These are phyloP conservation scores for Pogonophryne albipinna DNA, from an alignment of 2,797 vertebrate genomes.

Conservation along the genomic window DNA sequence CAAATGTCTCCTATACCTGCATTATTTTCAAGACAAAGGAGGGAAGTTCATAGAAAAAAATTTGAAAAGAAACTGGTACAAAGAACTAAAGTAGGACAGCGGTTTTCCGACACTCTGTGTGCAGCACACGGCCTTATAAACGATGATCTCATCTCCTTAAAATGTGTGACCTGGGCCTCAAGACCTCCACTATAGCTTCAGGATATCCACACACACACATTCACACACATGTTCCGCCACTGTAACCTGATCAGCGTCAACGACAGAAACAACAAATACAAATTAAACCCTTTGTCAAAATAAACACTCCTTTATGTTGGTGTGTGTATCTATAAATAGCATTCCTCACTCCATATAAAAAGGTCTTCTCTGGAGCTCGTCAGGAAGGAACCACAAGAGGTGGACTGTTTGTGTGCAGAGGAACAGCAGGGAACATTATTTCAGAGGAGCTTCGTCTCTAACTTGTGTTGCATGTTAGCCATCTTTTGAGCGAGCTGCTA, in stretches of 20 bases:
- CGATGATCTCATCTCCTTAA: constrained; percentile 76
- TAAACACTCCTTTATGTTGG: constrained; percentile 16
- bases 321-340: constrained; percentile 26
- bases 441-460: constrained; percentile 48
- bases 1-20: constrained; percentile 3
- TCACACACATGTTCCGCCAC: constrained; percentile 23
- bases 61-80: constrained; percentile 1
- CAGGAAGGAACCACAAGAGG: constrained; percentile 25
- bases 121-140: constrained; percentile 48
- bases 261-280: neutral
- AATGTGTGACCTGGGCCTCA: constrained; percentile 67
- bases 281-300: constrained; percentile 21
- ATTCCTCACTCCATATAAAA: neutral
- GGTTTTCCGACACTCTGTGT: constrained; percentile 28
- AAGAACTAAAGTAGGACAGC: constrained; percentile 39
- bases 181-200: constrained; percentile 66
- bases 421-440: constrained; percentile 41
- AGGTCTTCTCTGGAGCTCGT: constrained; percentile 19
- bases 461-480: constrained; percentile 43
- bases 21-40: constrained; percentile 22
- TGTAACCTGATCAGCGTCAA: constrained; percentile 41
- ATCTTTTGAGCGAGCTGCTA: constrained; percentile 31
- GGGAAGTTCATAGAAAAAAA: constrained; percentile 4
- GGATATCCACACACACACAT: neutral
- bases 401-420: constrained; percentile 8